A percentile compares a stretch with the other conserved stretches of the same genome.
These are phyloP conservation scores for Flexamia atlantica DNA, from an alignment of 2,888 invertebrate genomes.

Conservation along the genomic window DNA sequence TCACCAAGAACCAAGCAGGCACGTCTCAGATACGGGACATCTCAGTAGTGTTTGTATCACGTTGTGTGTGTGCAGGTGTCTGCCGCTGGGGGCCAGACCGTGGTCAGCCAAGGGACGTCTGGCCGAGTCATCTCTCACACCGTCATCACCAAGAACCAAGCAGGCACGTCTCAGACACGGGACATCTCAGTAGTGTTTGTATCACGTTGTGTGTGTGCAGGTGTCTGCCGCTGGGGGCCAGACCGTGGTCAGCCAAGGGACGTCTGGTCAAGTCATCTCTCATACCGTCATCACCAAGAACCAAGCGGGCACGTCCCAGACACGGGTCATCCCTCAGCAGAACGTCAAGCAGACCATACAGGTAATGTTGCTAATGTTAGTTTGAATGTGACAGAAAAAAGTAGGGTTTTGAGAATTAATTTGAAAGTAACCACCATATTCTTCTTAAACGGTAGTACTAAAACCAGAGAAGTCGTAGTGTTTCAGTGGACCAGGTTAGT, in stretches of 20 bases:
- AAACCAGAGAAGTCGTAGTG: too few species aligned
- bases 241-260: conserved; percentile 66
- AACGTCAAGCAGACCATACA: conserved; percentile 80
- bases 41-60: neutral
- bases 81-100: conserved; percentile 67
- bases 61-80: conserved; percentile 70
- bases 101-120: conserved; percentile 69
- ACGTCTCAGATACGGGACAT: too few species aligned
- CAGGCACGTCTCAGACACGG: too few species aligned
- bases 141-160: conserved; percentile 81
- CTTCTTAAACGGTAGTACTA: too few species aligned
- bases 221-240: conserved; percentile 68
- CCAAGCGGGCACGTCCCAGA: conserved; percentile 69
- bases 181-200: neutral
- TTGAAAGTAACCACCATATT: too few species aligned
- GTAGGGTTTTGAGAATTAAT: too few species aligned
- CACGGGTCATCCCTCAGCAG: conserved; percentile 80
- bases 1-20: too few species aligned
- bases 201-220: conserved; percentile 69
- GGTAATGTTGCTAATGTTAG: conserved; percentile 72
- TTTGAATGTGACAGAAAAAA: too few species aligned
- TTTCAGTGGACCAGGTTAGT: too few species aligned
- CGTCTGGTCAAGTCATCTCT: conserved; percentile 75
- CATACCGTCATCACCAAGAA: conserved; percentile 80
- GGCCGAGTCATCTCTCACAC: conserved; percentile 77